Conservation (phyloP, 2,797 vertebrate species). For the Pampus argenteus region DNA sequence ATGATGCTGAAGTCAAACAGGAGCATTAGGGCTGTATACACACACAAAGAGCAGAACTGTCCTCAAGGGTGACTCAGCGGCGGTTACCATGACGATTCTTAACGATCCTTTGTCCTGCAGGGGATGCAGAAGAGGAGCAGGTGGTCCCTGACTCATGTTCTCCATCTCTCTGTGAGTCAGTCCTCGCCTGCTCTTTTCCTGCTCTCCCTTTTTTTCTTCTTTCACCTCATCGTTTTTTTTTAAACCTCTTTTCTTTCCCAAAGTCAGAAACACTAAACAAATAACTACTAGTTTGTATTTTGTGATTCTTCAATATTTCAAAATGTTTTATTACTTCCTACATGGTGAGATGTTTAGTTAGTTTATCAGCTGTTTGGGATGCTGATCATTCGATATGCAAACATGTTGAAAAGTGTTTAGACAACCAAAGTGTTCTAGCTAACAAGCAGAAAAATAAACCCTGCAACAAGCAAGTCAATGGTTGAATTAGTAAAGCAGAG, state of each 20-base stretch:
- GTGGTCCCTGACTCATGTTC: slow-evolving; percentile 23
- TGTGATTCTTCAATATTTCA: neutral
- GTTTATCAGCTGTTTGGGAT: too few relatives aligned
- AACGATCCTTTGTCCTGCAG: neutral
- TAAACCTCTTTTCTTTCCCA: neutral
- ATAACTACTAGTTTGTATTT: neutral
- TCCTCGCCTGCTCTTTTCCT: neutral
- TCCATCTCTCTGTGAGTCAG: neutral
- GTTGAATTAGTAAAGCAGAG: too few relatives aligned
- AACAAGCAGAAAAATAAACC: too few relatives aligned
- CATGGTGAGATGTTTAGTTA: too few relatives aligned
- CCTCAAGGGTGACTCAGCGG: slow-evolving; percentile 21
- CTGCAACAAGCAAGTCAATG: too few relatives aligned
- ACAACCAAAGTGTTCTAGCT: too few relatives aligned
- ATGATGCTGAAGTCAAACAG: neutral
- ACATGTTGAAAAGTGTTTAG: too few relatives aligned
- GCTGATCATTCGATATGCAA: neutral
- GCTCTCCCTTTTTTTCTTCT: neutral
- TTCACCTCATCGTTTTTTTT: neutral
- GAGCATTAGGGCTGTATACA: neutral
- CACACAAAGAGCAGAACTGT: neutral
- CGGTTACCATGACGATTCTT: slow-evolving; percentile 11
- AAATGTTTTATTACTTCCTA: neutral
- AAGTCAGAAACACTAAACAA: too few relatives aligned
- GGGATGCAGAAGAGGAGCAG: slow-evolving; percentile 9